A percentile compares a stretch with the other conserved stretches of the same genome.
Conservation (phyloP, 2,113 vertebrate species). For the Hystrix brachyura region DNA sequence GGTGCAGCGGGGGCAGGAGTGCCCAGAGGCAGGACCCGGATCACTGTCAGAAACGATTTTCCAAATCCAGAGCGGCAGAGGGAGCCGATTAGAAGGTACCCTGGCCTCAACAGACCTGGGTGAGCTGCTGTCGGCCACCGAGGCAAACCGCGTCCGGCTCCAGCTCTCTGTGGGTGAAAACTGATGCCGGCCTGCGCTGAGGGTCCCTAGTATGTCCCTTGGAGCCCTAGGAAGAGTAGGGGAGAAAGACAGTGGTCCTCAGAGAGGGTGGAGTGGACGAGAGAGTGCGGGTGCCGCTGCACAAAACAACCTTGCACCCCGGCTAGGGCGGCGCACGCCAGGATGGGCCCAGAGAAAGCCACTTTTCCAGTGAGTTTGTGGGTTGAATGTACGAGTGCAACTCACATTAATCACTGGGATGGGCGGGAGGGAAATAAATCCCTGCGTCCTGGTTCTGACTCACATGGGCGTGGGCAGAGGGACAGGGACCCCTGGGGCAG, state of each 20-base stretch:
- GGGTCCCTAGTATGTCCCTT: background rate
- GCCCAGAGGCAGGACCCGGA: background rate
- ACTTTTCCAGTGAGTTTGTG: background rate
- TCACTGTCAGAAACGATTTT: background rate
- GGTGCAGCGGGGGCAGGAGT: accelerated
- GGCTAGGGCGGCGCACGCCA: accelerated
- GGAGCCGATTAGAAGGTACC: slow-evolving; percentile 78
- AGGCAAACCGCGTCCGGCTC: accelerated
- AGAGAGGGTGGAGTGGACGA: background rate
- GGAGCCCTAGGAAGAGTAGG: accelerated
- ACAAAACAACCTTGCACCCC: background rate
- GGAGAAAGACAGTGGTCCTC: no score
- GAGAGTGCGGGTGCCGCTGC: background rate
- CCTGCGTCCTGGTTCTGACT: background rate
- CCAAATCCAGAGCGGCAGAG: slow-evolving; percentile 28
- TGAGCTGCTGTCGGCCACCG: accelerated
- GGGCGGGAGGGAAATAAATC: background rate
- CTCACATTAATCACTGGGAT: background rate
- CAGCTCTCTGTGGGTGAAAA: accelerated
- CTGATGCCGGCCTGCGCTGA: background rate
- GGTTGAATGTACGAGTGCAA: background rate
- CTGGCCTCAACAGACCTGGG: slow-evolving; percentile 59
- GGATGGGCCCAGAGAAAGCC: background rate
- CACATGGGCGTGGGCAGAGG: no score
- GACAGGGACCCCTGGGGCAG: background rate